Percentiles rank a stretch among this genome's conserved stretches.
phyloP scores from a whole-genome alignment of 2,113 vertebrate species.

The Morone chrysops region DNA sequence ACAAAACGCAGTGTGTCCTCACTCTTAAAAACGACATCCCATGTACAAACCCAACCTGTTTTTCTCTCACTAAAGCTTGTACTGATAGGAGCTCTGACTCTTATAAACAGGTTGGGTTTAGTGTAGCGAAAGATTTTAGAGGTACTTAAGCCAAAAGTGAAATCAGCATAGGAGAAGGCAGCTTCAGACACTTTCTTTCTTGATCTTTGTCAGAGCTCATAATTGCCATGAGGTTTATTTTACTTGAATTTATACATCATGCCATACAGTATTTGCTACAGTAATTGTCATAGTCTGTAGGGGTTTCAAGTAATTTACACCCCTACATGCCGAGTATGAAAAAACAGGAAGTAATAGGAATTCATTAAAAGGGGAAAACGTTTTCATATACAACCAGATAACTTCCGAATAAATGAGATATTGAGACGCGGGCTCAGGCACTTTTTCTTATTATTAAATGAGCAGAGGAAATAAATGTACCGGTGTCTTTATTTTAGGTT shows the following conservation, averaged over 20 bases:
- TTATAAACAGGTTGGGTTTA: background rate
- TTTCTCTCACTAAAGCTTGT: background rate
- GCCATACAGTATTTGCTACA: background rate
- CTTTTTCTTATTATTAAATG: too few species aligned
- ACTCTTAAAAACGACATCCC: background rate
- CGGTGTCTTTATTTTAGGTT: background rate
- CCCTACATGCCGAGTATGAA: background rate
- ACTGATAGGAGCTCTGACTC: background rate
- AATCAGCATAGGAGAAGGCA: background rate
- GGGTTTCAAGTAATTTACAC: background rate
- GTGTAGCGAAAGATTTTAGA: background rate
- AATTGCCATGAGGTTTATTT: background rate
- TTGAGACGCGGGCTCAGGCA: too few species aligned
- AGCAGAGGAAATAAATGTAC: too few species aligned
- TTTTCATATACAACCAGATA: too few species aligned
- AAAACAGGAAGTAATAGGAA: background rate
- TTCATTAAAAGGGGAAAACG: background rate
- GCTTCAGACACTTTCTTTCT: background rate
- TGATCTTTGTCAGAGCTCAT: background rate
- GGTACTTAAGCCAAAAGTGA: background rate
- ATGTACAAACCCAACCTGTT: background rate
- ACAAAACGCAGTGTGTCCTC: background rate
- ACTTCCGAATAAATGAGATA: too few species aligned
- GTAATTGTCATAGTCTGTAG: background rate
- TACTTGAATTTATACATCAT: background rate